phyloP scores from a whole-genome alignment of 2,113 vertebrate species.

The Danionella cerebrum region DNA sequence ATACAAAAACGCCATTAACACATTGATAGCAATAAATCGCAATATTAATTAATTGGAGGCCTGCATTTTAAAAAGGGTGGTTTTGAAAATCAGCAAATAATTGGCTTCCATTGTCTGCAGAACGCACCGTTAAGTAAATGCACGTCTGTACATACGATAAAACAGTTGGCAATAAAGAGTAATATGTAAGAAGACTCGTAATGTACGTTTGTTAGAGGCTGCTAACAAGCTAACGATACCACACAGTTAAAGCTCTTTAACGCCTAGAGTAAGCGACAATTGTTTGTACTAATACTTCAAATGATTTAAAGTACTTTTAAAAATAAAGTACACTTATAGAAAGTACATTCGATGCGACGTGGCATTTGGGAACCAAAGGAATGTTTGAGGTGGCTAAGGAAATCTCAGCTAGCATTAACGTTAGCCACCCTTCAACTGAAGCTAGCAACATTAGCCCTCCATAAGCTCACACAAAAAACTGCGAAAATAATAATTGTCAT shows the following conservation, averaged over 20 bases:
- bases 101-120: no score
- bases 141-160: no score
- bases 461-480: neutral
- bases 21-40: no score
- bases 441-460: conserved; percentile 1
- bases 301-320: neutral
- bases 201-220: neutral
- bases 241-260: neutral
- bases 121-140: no score
- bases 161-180: neutral
- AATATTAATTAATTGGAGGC: no score
- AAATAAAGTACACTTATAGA: no score
- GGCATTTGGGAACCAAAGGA: neutral
- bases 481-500: neutral
- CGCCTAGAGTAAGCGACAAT: neutral
- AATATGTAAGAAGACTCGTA: neutral
- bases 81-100: no score
- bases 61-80: no score
- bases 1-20: no score
- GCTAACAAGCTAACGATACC: neutral
- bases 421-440: conserved; percentile 26
- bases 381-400: neutral
- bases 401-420: conserved; percentile 10
- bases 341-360: neutral
- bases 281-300: neutral